Conservation (phyloP, 2,888 invertebrate genomes). For the Polymixis flavicincta region DNA sequence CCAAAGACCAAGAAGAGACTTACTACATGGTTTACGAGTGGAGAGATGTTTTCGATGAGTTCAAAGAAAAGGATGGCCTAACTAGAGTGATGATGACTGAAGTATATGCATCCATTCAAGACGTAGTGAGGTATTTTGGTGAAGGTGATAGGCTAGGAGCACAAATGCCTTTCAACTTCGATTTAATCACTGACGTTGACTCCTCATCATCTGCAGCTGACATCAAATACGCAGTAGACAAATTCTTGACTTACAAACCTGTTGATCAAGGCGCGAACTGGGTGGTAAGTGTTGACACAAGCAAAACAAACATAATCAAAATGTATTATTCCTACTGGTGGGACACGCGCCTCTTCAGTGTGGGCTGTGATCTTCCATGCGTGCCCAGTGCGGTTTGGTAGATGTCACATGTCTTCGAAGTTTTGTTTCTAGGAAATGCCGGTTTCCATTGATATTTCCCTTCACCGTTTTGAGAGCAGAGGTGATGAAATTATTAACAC, state of each 20-base stretch:
- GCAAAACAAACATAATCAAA: too few relatives aligned
- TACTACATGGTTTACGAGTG: slow-evolving; percentile 92
- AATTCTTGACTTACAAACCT: slow-evolving; percentile 92
- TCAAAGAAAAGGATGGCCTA: slow-evolving; percentile 82
- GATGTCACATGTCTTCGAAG: too few relatives aligned
- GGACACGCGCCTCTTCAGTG: too few relatives aligned
- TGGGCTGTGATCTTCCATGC: too few relatives aligned
- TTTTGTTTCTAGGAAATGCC: too few relatives aligned
- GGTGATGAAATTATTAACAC: too few relatives aligned
- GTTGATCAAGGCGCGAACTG: slow-evolving; percentile 92
- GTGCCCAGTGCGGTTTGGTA: too few relatives aligned
- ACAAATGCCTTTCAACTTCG: slow-evolving; percentile 95
- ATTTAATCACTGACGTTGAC: slow-evolving; percentile 92
- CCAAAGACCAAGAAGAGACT: slow-evolving; percentile 91
- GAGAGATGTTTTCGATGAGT: slow-evolving; percentile 92
- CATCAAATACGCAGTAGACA: slow-evolving; percentile 91
- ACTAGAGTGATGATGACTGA: slow-evolving; percentile 94
- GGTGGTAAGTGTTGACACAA: slow-evolving; percentile 91
- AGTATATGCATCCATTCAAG: slow-evolving; percentile 92
- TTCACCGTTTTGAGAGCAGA: too few relatives aligned
- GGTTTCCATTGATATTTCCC: too few relatives aligned
- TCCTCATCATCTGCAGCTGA: slow-evolving; percentile 91
- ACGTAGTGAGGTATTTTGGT: slow-evolving; percentile 92
- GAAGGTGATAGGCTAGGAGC: slow-evolving; percentile 90
- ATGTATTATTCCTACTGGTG: too few relatives aligned